A percentile compares a stretch with the other conserved stretches of the same genome.
Conservation (phyloP, 2,797 vertebrate species). For the Garrulus glandarius region DNA sequence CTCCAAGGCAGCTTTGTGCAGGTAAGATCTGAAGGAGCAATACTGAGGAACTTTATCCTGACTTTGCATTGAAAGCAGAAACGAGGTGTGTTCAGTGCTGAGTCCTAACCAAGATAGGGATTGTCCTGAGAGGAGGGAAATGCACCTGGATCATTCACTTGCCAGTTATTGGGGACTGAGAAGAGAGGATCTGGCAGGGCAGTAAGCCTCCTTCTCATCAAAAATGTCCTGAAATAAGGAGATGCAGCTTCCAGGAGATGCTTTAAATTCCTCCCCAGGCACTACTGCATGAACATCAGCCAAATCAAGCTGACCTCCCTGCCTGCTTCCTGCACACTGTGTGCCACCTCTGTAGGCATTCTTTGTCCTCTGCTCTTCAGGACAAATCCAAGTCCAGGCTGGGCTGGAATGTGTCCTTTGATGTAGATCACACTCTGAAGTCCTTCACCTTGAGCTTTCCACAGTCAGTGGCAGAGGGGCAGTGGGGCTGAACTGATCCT, state of each 20-base stretch:
- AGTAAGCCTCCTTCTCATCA: not conserved
- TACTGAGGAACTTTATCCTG: not conserved
- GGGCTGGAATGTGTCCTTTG: not conserved
- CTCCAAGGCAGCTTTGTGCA: not conserved
- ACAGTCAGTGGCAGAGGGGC: not conserved
- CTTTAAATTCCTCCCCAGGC: not conserved
- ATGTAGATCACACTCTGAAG: not conserved
- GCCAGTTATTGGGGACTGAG: not conserved
- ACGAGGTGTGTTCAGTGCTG: not conserved
- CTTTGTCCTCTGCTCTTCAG: not conserved
- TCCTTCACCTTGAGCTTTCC: not conserved
- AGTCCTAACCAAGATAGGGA: not conserved
- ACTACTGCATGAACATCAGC: not conserved
- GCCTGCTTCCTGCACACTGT: not conserved
- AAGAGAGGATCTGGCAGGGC: not conserved
- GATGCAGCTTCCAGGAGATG: not conserved
- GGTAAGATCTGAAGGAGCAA: not conserved
- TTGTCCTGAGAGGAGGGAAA: not conserved
- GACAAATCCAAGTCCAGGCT: not conserved
- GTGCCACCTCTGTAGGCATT: not conserved
- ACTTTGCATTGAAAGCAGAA: not conserved
- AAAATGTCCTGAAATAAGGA: not conserved
- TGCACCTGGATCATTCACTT: not conserved
- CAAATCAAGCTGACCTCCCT: not conserved
- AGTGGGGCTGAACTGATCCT: accelerated